Evolutionary conservation across 2,797 vertebrate species (phyloP).

Genomic region (Cryptoblepharus egeriae): DNA sequence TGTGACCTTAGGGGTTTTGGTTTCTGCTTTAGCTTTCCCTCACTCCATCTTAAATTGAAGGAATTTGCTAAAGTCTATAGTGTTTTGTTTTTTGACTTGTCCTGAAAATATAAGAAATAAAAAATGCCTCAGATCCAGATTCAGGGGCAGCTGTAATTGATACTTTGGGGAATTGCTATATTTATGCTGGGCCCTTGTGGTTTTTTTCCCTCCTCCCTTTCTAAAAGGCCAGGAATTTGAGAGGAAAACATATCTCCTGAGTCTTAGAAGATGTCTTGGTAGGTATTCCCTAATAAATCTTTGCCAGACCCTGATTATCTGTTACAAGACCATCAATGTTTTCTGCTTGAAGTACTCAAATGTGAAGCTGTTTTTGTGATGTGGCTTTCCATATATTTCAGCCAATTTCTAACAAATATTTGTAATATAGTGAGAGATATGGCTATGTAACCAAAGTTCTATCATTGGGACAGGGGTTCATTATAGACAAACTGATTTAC

Average conservation of each 20-base stretch:
- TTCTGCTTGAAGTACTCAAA: background rate
- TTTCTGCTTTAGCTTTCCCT: slow-evolving; percentile 37
- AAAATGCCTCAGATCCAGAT: background rate
- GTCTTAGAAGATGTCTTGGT: background rate
- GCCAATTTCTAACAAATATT: background rate
- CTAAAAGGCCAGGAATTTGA: slow-evolving; percentile 30
- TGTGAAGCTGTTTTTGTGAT: background rate
- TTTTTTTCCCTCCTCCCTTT: slow-evolving; percentile 18
- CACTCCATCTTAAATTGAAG: slow-evolving; percentile 38
- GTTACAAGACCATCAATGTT: background rate
- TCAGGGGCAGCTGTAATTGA: slow-evolving; percentile 8
- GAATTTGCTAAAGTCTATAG: slow-evolving; percentile 35
- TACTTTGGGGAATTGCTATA: slow-evolving; percentile 18
- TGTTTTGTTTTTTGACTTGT: slow-evolving; percentile 36
- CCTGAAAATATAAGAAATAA: background rate
- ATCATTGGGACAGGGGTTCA: background rate
- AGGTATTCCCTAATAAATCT: background rate
- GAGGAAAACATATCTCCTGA: slow-evolving; percentile 24
- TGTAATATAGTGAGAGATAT: background rate
- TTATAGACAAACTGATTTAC: background rate
- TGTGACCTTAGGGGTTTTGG: slow-evolving; percentile 40
- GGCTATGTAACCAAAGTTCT: background rate
- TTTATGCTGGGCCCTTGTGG: slow-evolving; percentile 16
- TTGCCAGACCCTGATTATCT: background rate
- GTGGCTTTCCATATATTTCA: background rate